Base-by-base conservation (phyloP, 1,140 invertebrate genomes). In the Glossosoma conforme region DNA sequence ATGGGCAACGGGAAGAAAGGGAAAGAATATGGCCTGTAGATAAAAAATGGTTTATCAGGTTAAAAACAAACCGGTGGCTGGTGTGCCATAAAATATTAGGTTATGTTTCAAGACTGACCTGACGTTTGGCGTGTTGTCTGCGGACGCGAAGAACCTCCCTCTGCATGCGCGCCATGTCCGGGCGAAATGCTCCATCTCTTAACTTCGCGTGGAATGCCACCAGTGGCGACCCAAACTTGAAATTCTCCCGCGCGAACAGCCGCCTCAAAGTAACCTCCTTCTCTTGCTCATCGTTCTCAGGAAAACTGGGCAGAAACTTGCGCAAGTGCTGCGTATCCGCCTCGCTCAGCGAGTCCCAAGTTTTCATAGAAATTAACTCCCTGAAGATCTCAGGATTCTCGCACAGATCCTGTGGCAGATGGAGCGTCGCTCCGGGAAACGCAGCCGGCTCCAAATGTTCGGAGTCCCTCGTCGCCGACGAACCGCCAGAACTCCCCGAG, bases 191-290 rank as follows among this genome's bases (percentile, higher is more conserved):
- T 11, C 82, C 84, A 63, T 77, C 77, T 74, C 73, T 77, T 30
- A 86, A 61, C 47, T 81, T 74, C 4, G 68, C 66, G 44, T 78
- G 76, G 60, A 85, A 83, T 17, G 80, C 65, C 21, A 70, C 63
- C 11, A 85, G 59, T 18, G 83, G 83, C 62, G 76, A 82, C 37
- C 72, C 75, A 74, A 84, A 84, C 25, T 76, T 74, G 59, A 86
- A 79, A 59, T 73, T 78, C 52, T 82, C 77, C 53, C 78, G 70
- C 51, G 64, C 67, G 59, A 86, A 82, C 18, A 86, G 63, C 60
- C 65, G 75, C 58, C 72, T 68, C 20, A 83, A 52, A 11, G 81
- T 82, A 44, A 67, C 67, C 28, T 77, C 70, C 64, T 82, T 83
- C 63, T 83, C 80, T 42, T 70, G 64, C 33, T 67, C 65, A 65